Evolutionary conservation across 2,797 vertebrate species (phyloP), one percentile per base, ranked within the genome.

Genomic region (Spinus olivaceus): DNA sequence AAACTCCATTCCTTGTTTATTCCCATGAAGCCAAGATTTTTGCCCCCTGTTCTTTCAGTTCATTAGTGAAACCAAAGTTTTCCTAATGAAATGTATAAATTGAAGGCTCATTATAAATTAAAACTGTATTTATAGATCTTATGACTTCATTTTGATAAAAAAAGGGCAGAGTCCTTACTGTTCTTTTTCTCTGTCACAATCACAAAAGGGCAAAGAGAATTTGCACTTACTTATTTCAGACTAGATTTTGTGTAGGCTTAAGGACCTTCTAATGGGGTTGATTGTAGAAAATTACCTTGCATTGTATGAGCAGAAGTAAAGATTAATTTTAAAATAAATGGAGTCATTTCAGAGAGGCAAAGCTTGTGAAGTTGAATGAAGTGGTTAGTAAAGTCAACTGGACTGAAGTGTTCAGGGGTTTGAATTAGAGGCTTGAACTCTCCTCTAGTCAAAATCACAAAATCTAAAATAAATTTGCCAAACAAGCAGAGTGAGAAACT

Each of bases 251-350:
- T 69, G 73, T 86, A 86, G 37, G 56, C 6, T 4, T 86, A 70
- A 79, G 27, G 51, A 77, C 60, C 46, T 84, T 92, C 69, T 83
- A 50, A 66, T 81, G 54, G 11, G 46, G 12, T 16, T 91, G 59
- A 86, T 92, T 92, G 59, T 41, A 83, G 93, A 94, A 94, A 95
- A 94, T 95, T 92, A 77, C 37, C 37, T 73, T 64, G 24, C 22
- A 73, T 73, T 92, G 71, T 81, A 73, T 66, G 16, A 90, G 21
- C 21, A 65, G 32, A 50, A 86, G 42, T 72, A 90, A 56, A 47
- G 64, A 87, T 85, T 54, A 87, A 67, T 11, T 78, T 90, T 69
- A 77, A 94, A 93, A 92, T 65, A 94, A 94, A 91, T 77, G 86
- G 37, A 92, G 18, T 61, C 2, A 60, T 93, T 95, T 90, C 56